A percentile compares a stretch with the other conserved stretches of the same genome.
Conservation (phyloP, 2,888 invertebrate species). For the Drosophila eohydei region DNA sequence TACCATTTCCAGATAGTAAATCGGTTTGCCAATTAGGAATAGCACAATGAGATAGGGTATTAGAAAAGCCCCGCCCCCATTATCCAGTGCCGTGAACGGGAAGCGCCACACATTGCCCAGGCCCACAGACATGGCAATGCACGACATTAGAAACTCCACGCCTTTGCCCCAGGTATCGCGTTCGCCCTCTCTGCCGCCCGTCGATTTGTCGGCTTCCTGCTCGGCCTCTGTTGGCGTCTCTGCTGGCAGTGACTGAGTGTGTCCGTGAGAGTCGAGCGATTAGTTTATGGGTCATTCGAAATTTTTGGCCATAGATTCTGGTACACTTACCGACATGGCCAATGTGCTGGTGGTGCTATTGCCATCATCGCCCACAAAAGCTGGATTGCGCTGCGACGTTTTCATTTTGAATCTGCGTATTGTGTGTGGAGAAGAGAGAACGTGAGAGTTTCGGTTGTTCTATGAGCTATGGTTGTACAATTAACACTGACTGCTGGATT, state of each 20-base stretch:
- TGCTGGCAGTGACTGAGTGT: slow-evolving; percentile 42
- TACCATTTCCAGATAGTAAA: slow-evolving; percentile 90
- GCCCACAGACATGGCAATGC: slow-evolving; percentile 87
- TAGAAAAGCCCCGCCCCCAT: slow-evolving; percentile 89
- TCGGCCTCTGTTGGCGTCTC: slow-evolving; percentile 40
- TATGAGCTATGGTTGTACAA: slow-evolving; percentile 39
- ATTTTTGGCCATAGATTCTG: slow-evolving; percentile 35
- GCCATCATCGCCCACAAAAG: slow-evolving; percentile 83
- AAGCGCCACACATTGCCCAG: slow-evolving; percentile 90
- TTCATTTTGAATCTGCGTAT: slow-evolving; percentile 30
- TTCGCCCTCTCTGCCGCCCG: slow-evolving; percentile 49
- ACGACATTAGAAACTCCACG: slow-evolving; percentile 84
- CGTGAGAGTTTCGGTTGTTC: slow-evolving; percentile 13
- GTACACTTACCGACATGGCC: slow-evolving; percentile 60
- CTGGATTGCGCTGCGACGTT: slow-evolving; percentile 79
- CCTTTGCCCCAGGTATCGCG: slow-evolving; percentile 85
- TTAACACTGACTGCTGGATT: slow-evolving; percentile 38
- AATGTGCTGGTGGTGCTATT: slow-evolving; percentile 69
- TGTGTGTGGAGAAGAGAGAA: slow-evolving; percentile 5
- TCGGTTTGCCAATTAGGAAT: slow-evolving; percentile 88
- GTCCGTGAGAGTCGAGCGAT: slow-evolving; percentile 31
- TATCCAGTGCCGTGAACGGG: slow-evolving; percentile 88
- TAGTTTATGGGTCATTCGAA: slow-evolving; percentile 47
- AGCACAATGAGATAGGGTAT: slow-evolving; percentile 88
- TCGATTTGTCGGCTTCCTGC: slow-evolving; percentile 43